phyloP scores from a whole-genome alignment of 2,797 vertebrate genomes.

The Coregonus sp. region DNA sequence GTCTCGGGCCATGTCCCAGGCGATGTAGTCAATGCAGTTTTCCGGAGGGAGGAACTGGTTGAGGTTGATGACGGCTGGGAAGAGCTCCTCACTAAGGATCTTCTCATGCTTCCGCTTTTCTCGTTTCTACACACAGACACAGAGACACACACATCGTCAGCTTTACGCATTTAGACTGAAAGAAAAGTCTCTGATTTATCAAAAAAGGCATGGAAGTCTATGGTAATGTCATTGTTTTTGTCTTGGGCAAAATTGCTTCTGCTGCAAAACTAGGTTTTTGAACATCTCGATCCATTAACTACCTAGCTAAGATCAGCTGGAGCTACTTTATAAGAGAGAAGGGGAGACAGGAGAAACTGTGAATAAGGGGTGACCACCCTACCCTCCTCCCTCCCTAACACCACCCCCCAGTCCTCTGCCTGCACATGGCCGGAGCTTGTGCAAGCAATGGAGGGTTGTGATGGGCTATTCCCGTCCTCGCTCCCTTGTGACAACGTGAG shows the following conservation, averaged over 20 bases:
- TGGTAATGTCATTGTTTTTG: too few species aligned
- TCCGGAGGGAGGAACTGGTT: conserved; percentile 95
- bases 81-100: conserved; percentile 94
- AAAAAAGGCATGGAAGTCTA: too few species aligned
- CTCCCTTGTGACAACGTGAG: conserved; percentile 61
- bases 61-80: conserved; percentile 89
- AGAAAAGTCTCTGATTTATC: too few species aligned
- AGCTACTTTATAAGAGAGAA: too few species aligned
- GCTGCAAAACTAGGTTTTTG: too few species aligned
- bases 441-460: conserved; percentile 43
- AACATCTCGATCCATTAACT: background rate
- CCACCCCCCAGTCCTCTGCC: background rate
- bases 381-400: background rate
- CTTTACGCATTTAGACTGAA: too few species aligned
- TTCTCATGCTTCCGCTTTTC: conserved; percentile 97
- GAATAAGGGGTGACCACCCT: background rate
- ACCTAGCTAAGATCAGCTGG: too few species aligned
- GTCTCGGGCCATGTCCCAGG: conserved; percentile 98
- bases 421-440: conserved; percentile 69
- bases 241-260: too few species aligned
- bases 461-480: conserved; percentile 54
- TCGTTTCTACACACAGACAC: conserved; percentile 81
- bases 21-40: conserved; percentile 91
- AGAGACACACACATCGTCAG: too few species aligned
- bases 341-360: too few species aligned